Evolutionary conservation across 2,113 vertebrate genomes (phyloP), one percentile per base, ranked within the genome.

Genomic region (Scalopus aquaticus): DNA sequence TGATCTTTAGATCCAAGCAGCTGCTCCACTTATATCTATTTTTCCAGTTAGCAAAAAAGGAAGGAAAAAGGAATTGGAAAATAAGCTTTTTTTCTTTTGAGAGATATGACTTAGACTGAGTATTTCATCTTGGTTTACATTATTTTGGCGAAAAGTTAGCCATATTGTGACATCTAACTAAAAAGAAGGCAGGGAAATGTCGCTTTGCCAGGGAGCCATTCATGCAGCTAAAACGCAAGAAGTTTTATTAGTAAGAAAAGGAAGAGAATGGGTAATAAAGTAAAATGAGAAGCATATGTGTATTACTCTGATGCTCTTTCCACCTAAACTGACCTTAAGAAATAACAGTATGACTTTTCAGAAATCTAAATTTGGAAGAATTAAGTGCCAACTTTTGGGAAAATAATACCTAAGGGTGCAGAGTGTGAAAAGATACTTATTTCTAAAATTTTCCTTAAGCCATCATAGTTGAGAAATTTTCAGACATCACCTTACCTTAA

Each of bases 351-450:
- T 10, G 4, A 73, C 3, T 39, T 69, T 89, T 91, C 24, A 91
- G 51, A 93, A 94, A 78, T 64, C 28, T 37, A 92, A 94, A 77
- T 81, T 93, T 62, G 24, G 32, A 32, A 91, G 39, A 94, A 91
- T 28, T 79, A 65, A 83, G 24, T 54, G 17, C 3, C 13, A 37
- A 81, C 1, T 2, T 5, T 85, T 70, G 37, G 73, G 32, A n/a
- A 32, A 37, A 19, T 56, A 8, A 7, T 39, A 60, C n/a, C 17
- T 92, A 89, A 2, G 37, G 32, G 35, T 24, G 13, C 3, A 79
- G 32, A 19, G 9, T 39, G 2, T 69, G 51, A 88, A 35, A 80
- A 76, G 32, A 69, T 65, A 70, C 19, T 35, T 80, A 80, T 76
- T 94, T 91, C 44, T 89, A 83, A 85, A 17, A 72, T 39, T 84